Base-by-base conservation (phyloP, 2,113 vertebrate species). In the western clawed frog (Xenopus tropicalis) region DNA sequence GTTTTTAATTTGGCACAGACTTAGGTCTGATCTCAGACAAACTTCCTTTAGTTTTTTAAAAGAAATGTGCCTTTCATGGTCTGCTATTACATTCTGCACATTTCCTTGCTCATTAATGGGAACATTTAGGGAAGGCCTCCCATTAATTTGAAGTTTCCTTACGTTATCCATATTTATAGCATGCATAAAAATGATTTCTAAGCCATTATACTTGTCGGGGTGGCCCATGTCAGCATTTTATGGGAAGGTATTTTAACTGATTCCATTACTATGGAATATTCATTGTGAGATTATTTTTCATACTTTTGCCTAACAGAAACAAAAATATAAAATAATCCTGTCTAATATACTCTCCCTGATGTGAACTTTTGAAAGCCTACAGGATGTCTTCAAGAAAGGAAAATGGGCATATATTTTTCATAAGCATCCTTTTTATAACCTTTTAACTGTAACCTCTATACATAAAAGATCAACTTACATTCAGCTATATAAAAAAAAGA, bases 151-250 rank as follows among this genome's bases (percentile, higher is more conserved):
- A 66, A 22, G 44, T 66, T 66, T 48, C 64, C 64, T 66, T 20
- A 23, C 21, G 64, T 48, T 66, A 66, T 46, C n/a, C 21, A 16
- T 23, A 48, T 66, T 66, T 66, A 66, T 48, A 23, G 21, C 64
- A 7, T 66, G 43, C 23, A 48, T 66, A 66, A 66, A 66, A 66
- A 48, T 66, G 64, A 66, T 66, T 66, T 66, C 64, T 66, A 19
- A 66, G 64, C 64, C 12, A 46, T 48, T 48, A 46, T 43, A 48
- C 44, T 66, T 66, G 64, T 66, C 64, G 1, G 46, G 64, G 44
- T 51, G 43, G 63, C 14, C 42, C 20, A 46, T 66, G 63, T 66
- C 64, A 48, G 19, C n/a, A 17, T 7, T 66, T 66, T 20, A 66
- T 66, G 21, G 43, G 8, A 14, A 66, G 23, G 23, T 20, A 48